phyloP scores from a whole-genome alignment of 1,140 invertebrate genomes.

The Lasioglossum baleicum region DNA sequence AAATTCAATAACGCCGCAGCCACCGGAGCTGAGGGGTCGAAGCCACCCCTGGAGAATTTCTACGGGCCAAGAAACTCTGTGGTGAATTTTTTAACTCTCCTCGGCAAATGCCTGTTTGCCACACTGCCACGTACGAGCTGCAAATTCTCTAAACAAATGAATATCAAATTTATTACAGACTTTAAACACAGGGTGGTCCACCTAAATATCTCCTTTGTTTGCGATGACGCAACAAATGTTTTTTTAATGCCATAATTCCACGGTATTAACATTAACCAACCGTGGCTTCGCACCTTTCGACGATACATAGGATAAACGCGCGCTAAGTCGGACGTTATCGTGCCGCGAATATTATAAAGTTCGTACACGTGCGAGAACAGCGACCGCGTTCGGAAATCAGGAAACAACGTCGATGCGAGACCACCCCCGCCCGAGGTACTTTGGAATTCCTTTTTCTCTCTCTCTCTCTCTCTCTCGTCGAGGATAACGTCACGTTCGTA shows the following conservation, averaged over 20 bases:
- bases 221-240: too few relatives aligned
- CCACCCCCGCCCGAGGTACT: too few relatives aligned
- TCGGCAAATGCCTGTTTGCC: too few relatives aligned
- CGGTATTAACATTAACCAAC: neutral
- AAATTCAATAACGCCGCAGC: neutral
- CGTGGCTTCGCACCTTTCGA: neutral
- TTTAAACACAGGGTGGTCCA: too few relatives aligned
- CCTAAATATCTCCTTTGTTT: too few relatives aligned
- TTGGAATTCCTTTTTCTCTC: neutral
- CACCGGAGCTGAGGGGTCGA: too few relatives aligned
- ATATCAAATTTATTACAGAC: too few relatives aligned
- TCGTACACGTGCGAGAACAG: neutral
- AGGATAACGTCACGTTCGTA: neutral
- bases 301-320: conserved; percentile 8
- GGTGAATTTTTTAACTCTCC: too few relatives aligned
- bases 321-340: neutral
- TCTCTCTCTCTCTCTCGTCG: neutral
- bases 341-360: conserved; percentile 10
- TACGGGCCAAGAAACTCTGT: too few relatives aligned
- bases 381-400: neutral
- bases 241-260: conserved; percentile 4
- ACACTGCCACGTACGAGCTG: too few relatives aligned
- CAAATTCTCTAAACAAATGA: too few relatives aligned
- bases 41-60: too few relatives aligned
- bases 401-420: neutral